phyloP scores from a whole-genome alignment of 2,797 vertebrate species.

The Danio albolineatus region DNA sequence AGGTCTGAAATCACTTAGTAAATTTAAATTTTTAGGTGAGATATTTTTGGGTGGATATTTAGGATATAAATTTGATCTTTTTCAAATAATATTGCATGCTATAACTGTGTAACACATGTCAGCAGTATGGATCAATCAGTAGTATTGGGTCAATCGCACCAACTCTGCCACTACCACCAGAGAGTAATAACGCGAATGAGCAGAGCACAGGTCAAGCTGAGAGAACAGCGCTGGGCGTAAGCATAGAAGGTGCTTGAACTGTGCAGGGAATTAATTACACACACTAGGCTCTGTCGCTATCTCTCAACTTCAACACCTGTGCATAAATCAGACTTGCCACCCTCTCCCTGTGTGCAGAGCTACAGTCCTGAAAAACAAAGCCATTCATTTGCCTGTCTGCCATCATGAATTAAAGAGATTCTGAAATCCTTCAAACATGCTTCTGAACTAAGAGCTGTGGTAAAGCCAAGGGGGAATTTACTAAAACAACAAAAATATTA shows the following conservation, averaged over 20 bases:
- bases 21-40: too few species aligned
- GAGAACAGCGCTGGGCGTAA: conserved; percentile 28
- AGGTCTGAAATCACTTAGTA: too few species aligned
- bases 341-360: conserved; percentile 20
- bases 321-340: conserved; percentile 48
- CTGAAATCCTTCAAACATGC: neutral
- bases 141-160: conserved; percentile 28
- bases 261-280: conserved; percentile 61
- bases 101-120: conserved; percentile 39
- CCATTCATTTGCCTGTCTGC: neutral
- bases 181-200: conserved; percentile 50
- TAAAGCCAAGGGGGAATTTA: neutral
- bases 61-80: conserved; percentile 44
- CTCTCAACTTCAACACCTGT: conserved; percentile 51
- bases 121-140: conserved; percentile 16
- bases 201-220: conserved; percentile 15
- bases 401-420: neutral
- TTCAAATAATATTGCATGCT: conserved; percentile 42
- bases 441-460: neutral
- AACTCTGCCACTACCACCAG: conserved; percentile 15
- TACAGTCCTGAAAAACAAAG: conserved; percentile 15
- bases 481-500: neutral
- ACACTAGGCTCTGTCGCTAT: conserved; percentile 8
- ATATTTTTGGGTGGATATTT: too few species aligned
- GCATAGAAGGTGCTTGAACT: conserved; percentile 40